These are phyloP conservation scores for Bovichtus variegatus DNA, from an alignment of 2,797 vertebrate species.

Conservation along the genomic window DNA sequence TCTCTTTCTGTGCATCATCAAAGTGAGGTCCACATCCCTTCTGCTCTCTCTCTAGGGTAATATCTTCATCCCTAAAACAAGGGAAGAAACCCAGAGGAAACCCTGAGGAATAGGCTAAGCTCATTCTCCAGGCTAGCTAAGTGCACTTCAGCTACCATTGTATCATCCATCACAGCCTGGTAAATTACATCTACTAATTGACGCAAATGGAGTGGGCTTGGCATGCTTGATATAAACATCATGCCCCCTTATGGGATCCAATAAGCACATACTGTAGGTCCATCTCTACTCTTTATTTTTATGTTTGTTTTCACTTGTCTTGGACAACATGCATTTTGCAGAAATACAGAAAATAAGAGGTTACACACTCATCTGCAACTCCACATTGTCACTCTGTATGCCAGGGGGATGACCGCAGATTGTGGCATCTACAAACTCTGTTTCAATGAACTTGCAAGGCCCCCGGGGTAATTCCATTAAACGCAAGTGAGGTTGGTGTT, in stretches of 20 bases:
- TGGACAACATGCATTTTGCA: conserved; percentile 32
- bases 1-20: conserved; percentile 33
- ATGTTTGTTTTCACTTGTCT: conserved; percentile 52
- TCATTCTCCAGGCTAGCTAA: conserved; percentile 25
- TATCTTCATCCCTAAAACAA: conserved; percentile 18
- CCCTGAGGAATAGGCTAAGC: conserved; percentile 11
- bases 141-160: conserved; percentile 20
- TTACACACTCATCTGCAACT: conserved; percentile 42
- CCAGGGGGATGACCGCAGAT: conserved; percentile 49
- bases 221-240: conserved; percentile 35
- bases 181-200: conserved; percentile 40
- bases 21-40: conserved; percentile 9
- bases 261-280: neutral
- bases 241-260: neutral
- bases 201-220: conserved; percentile 42
- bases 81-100: conserved; percentile 10
- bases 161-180: conserved; percentile 49
- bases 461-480: conserved; percentile 36
- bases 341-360: conserved; percentile 53
- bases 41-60: conserved; percentile 33
- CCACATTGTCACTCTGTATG: conserved; percentile 47
- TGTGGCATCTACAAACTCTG: conserved; percentile 42
- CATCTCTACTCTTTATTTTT: conserved; percentile 22
- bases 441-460: conserved; percentile 42
- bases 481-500: conserved; percentile 23